Conservation (phyloP, 2,888 invertebrate genomes). For the Cremastinae sp. region DNA sequence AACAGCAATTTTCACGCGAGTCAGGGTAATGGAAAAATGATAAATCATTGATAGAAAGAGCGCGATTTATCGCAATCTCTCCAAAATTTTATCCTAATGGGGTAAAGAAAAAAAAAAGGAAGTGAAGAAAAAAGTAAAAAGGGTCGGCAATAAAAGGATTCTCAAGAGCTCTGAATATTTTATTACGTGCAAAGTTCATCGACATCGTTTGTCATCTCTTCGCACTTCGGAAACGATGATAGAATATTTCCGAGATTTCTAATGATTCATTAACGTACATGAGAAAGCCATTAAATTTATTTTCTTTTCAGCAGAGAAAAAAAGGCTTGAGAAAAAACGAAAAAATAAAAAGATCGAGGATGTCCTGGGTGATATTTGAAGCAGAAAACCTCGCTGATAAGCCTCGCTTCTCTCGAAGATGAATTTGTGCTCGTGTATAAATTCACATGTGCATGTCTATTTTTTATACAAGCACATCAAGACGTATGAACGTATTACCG, state of each 20-base stretch:
- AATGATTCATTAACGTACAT: slow-evolving; percentile 53
- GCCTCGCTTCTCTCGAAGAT: slow-evolving; percentile 36
- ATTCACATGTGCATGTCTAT: slow-evolving; percentile 4
- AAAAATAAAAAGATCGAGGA: not conserved
- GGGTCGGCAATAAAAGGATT: not conserved
- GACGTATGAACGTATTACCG: slow-evolving; percentile 23
- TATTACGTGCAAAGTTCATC: slow-evolving; percentile 15
- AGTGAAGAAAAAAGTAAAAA: slow-evolving; percentile 15
- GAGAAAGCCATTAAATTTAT: slow-evolving; percentile 52
- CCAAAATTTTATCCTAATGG: slow-evolving; percentile 4
- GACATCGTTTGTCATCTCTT: slow-evolving; percentile 1
- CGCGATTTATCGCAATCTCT: not conserved
- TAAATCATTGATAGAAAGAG: slow-evolving; percentile 4
- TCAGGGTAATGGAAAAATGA: slow-evolving; percentile 4
- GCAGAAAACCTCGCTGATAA: slow-evolving; percentile 48
- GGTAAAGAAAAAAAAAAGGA: not conserved
- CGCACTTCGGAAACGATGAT: slow-evolving; percentile 28
- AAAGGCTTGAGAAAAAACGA: slow-evolving; percentile 31
- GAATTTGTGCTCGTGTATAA: slow-evolving; percentile 8
- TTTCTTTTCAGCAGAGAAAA: slow-evolving; percentile 5
- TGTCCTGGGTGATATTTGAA: slow-evolving; percentile 29
- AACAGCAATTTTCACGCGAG: too few species aligned
- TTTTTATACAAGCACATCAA: slow-evolving; percentile 3
- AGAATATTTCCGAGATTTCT: slow-evolving; percentile 18
- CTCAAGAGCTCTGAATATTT: slow-evolving; percentile 6